Evolutionary conservation across 1,140 invertebrate species (phyloP), one percentile per base, ranked within the genome.

Genomic region (Eupeodes corollae): DNA sequence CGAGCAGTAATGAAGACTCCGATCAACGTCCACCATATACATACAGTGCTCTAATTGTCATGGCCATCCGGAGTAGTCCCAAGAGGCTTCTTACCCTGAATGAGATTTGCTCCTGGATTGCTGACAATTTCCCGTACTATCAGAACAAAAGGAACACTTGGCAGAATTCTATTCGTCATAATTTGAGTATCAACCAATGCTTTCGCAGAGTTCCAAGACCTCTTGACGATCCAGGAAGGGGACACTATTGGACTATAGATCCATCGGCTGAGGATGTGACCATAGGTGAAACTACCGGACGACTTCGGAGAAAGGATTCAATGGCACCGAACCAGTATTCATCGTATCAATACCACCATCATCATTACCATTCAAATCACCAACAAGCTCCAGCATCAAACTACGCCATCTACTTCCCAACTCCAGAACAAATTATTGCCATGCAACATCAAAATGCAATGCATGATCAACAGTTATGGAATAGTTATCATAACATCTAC

Each of bases 131-230:
- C 57, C 76, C 89, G 0, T 97, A 97, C 65, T 98, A 97, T 71
- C 78, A 91, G 19, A 92, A 91, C 5, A 73, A 85, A 1, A 97
- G 97, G 57, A 89, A 91, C 64, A 93, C 92, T 8, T 98, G 94
- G 95, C 96, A 98, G 68, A 98, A 98, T 63, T 97, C 92, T 0
- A 91, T 98, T 3, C 75, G 95, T 0, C 94, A 98, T 64, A 98
- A 98, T 63, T 70, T 98, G 3, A 64, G 61, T 15, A 41, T 58
- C 8, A 64, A 64, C 54, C 53, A 59, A 1, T 55, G 54, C 31
- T 64, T 64, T 49, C 52, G 61, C 12, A 52, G 57, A 2, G 57
- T 64, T 13, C 61, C 61, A 2, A 54, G 61, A 0, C 56, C 56
- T 8, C 19, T 58, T 5, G 61, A 64, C 18, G 61, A 64, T 54